phyloP scores from a whole-genome alignment of 2,797 vertebrate genomes.

The Pantherophis vulpinus region DNA sequence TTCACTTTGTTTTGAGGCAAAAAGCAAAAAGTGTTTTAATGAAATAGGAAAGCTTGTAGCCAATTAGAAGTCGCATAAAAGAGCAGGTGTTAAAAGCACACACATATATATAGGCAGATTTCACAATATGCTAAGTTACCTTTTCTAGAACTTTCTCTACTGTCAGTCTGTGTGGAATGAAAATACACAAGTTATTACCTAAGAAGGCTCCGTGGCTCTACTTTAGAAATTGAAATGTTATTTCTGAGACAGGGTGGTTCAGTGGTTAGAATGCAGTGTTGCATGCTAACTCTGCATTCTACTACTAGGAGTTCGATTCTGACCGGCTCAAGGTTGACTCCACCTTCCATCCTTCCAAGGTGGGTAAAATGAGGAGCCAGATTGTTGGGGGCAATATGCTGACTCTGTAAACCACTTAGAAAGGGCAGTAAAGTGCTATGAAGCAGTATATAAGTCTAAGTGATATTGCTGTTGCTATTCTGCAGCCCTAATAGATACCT shows the following conservation, averaged over 20 bases:
- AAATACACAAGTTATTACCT: neutral
- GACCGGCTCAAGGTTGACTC: neutral
- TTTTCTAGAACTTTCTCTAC: neutral
- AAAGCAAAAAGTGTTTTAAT: neutral
- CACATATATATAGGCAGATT: neutral
- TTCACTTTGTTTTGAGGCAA: neutral
- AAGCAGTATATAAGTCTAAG: neutral
- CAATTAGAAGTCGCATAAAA: neutral
- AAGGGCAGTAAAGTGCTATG: neutral
- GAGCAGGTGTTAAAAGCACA: neutral
- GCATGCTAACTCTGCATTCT: neutral
- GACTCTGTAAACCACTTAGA: neutral
- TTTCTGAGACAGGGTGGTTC: neutral
- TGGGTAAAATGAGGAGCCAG: neutral
- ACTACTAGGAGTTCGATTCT: neutral
- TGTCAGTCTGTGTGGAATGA: neutral
- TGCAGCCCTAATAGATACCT: neutral
- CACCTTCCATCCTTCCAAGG: neutral
- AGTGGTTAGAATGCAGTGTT: neutral
- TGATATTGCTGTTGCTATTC: neutral
- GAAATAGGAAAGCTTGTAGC: neutral
- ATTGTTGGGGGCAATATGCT: neutral
- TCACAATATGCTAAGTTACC: neutral
- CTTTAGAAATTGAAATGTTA: neutral
- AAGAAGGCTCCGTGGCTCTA: neutral